These are phyloP conservation scores for Hirtodrosophila alboralis DNA, from an alignment of 2,888 invertebrate species.

Conservation along the genomic window DNA sequence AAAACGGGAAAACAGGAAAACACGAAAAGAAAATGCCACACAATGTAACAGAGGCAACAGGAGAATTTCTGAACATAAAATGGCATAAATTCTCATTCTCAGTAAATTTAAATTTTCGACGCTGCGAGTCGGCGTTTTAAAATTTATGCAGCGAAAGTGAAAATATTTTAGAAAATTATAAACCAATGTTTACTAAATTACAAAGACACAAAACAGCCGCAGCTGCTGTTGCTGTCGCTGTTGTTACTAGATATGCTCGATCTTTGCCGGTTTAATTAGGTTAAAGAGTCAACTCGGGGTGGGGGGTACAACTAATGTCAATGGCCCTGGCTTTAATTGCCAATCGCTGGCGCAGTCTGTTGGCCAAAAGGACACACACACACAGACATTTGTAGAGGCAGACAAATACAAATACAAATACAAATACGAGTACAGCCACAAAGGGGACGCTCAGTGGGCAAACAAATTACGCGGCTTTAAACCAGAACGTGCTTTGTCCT, in stretches of 20 bases:
- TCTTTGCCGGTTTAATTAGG: conserved; percentile 72
- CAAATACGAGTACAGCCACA: conserved; percentile 40
- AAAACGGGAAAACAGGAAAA: conserved; percentile 13
- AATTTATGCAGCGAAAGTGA: conserved; percentile 48
- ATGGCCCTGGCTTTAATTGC: conserved; percentile 58
- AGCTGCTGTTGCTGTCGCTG: conserved; percentile 34
- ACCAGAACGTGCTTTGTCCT: conserved; percentile 46
- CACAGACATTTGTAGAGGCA: conserved; percentile 7
- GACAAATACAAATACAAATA: conserved; percentile 16
- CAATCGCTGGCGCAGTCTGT: conserved; percentile 53
- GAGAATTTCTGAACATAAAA: conserved; percentile 35
- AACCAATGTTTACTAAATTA: conserved; percentile 66
- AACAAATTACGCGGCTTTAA: conserved; percentile 77
- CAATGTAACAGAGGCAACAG: conserved; percentile 21
- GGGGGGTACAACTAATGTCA: conserved; percentile 48
- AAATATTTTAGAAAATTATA: conserved; percentile 66
- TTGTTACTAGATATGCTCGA: conserved; percentile 17
- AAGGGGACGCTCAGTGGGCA: conserved; percentile 38
- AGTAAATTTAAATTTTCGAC: conserved; percentile 53
- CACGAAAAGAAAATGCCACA: conserved; percentile 30
- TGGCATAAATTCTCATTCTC: conserved; percentile 63
- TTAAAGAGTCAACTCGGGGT: conserved; percentile 52
- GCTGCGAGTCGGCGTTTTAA: conserved; percentile 2
- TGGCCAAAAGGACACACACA: conserved; percentile 30
- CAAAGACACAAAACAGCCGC: conserved; percentile 28